These are phyloP conservation scores for Recurvirostra avosetta DNA, from an alignment of 2,113 vertebrate genomes.

Conservation along the genomic window DNA sequence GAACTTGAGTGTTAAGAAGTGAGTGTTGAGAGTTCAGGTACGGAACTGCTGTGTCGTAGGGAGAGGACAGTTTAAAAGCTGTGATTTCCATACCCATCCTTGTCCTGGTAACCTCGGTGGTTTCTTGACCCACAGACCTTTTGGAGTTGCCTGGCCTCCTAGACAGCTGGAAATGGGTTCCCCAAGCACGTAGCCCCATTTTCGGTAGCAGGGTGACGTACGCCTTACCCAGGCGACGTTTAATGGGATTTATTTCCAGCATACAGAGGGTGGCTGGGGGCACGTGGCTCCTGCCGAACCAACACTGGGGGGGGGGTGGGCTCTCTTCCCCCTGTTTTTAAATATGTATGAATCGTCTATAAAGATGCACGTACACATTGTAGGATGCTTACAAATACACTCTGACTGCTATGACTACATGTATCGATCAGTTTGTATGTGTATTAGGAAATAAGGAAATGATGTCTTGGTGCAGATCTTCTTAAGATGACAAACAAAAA, in stretches of 20 bases:
- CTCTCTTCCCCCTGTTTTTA: not conserved
- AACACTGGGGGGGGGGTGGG: accelerated
- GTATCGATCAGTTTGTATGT: not conserved
- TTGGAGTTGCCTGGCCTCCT: not conserved
- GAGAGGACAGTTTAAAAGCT: not conserved
- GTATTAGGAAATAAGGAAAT: not conserved
- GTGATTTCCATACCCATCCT: not conserved
- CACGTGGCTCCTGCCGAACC: not conserved
- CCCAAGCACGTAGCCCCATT: accelerated
- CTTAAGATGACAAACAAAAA: not conserved
- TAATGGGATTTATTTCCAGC: not conserved
- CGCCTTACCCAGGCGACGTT: not conserved
- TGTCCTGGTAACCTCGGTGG: not conserved
- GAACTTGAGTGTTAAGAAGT: not conserved
- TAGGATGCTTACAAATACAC: not conserved
- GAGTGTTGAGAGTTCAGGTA: not conserved
- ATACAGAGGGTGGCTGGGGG: not conserved
- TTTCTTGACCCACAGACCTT: not conserved
- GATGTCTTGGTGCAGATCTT: not conserved
- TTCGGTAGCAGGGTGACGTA: not conserved
- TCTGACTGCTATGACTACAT: not conserved
- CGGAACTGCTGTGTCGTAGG: accelerated
- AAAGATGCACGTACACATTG: not conserved
- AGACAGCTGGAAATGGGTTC: not conserved
- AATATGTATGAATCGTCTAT: accelerated